These are phyloP conservation scores for Pseudococcus jackbeardsleyi DNA, from an alignment of 2,888 invertebrate species.

Conservation along the genomic window DNA sequence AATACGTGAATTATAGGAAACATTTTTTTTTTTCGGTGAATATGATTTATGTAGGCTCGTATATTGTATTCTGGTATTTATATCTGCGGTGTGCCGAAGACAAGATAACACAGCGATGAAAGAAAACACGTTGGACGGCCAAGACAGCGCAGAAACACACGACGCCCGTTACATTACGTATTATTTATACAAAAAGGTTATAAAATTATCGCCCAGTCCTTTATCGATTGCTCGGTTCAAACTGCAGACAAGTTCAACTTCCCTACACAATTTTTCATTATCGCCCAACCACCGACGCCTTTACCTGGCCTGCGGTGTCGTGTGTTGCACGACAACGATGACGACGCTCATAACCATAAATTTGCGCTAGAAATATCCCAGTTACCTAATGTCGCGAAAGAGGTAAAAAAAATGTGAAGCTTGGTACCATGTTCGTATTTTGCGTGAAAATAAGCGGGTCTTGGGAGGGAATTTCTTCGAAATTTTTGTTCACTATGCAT, in stretches of 20 bases:
- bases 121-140: background rate
- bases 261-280: constrained; percentile 52
- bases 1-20: constrained; percentile 21
- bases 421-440: background rate
- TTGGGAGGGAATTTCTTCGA: background rate
- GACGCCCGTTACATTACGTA: background rate
- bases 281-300: constrained; percentile 17
- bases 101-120: background rate
- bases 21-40: constrained; percentile 17
- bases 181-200: background rate
- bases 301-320: background rate
- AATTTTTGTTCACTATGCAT: background rate
- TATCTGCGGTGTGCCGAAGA: background rate
- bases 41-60: background rate
- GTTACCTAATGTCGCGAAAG: background rate
- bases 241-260: constrained; percentile 49
- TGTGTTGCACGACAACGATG: background rate
- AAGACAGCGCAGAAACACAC: background rate
- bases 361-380: background rate
- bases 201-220: constrained; percentile 31
- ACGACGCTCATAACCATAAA: constrained; percentile 17
- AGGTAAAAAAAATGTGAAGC: background rate
- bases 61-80: background rate
- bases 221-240: constrained; percentile 47
- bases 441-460: background rate